A percentile compares a stretch with the other conserved stretches of the same genome.
phyloP scores from a whole-genome alignment of 2,888 invertebrate species.

The Anorthoa munda region DNA sequence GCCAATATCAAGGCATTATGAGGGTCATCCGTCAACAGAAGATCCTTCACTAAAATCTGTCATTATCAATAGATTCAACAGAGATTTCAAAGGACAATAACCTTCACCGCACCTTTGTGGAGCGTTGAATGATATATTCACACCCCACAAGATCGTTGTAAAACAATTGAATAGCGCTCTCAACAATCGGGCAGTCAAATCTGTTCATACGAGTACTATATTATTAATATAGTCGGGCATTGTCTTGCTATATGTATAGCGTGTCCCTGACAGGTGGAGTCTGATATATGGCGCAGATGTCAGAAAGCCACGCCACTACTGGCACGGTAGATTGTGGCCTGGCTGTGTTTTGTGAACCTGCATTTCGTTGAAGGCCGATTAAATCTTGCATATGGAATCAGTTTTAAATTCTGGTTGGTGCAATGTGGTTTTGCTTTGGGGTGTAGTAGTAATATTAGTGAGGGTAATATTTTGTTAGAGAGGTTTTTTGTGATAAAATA shows the following conservation, averaged over 20 bases:
- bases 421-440: slow-evolving; percentile 2
- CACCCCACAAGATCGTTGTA: slow-evolving; percentile 24
- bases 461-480: neutral
- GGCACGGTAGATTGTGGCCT: slow-evolving; percentile 27
- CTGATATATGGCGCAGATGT: slow-evolving; percentile 42
- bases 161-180: slow-evolving; percentile 30
- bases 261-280: slow-evolving; percentile 45
- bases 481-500: neutral
- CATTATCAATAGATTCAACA: slow-evolving; percentile 21
- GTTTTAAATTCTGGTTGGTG: slow-evolving; percentile 26
- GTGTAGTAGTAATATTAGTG: neutral
- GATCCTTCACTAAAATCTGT: slow-evolving; percentile 8
- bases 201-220: slow-evolving; percentile 31
- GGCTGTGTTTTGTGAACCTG: slow-evolving; percentile 31
- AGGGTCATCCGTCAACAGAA: slow-evolving; percentile 17
- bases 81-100: slow-evolving; percentile 8
- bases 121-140: slow-evolving; percentile 20
- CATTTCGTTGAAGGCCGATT: slow-evolving; percentile 43
- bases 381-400: slow-evolving; percentile 44
- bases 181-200: slow-evolving; percentile 47
- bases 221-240: slow-evolving; percentile 47
- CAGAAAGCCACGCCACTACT: slow-evolving; percentile 39
- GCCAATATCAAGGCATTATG: slow-evolving; percentile 25
- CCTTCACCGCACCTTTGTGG: slow-evolving; percentile 3
- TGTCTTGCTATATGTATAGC: slow-evolving; percentile 49